phyloP scores from a whole-genome alignment of 2,797 vertebrate species.

The Notoglanidium macrostoma region DNA sequence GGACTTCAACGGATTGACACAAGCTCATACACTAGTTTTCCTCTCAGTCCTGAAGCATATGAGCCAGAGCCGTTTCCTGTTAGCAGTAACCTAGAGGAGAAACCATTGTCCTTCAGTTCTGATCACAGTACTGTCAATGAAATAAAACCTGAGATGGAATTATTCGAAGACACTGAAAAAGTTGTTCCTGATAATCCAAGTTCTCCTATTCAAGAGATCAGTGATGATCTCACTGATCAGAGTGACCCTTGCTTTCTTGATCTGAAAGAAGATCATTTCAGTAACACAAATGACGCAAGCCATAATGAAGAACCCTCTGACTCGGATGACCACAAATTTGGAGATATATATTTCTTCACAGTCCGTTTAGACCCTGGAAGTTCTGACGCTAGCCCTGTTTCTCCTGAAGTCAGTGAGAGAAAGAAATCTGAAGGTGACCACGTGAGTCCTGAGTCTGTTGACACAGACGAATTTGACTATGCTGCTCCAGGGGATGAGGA shows the following conservation, averaged over 20 bases:
- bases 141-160: constrained; percentile 21
- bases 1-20: constrained; percentile 55
- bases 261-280: constrained; percentile 20
- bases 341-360: constrained; percentile 59
- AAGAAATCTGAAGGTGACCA: constrained; percentile 45
- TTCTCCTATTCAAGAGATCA: neutral
- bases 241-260: constrained; percentile 18
- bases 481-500: constrained; percentile 38
- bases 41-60: constrained; percentile 52
- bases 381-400: constrained; percentile 48
- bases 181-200: constrained; percentile 9
- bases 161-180: neutral
- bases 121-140: constrained; percentile 19
- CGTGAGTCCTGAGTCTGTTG: constrained; percentile 40
- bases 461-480: constrained; percentile 37
- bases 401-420: constrained; percentile 40
- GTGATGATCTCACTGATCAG: too few relatives aligned
- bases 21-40: constrained; percentile 55
- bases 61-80: constrained; percentile 36
- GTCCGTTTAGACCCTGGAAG: constrained; percentile 56
- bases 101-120: constrained; percentile 2
- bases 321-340: constrained; percentile 54
- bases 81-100: neutral
- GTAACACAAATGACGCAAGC: neutral
- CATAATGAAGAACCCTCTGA: constrained; percentile 23